Conservation (phyloP, 2,113 vertebrate species). For the Lophotis ruficrista region DNA sequence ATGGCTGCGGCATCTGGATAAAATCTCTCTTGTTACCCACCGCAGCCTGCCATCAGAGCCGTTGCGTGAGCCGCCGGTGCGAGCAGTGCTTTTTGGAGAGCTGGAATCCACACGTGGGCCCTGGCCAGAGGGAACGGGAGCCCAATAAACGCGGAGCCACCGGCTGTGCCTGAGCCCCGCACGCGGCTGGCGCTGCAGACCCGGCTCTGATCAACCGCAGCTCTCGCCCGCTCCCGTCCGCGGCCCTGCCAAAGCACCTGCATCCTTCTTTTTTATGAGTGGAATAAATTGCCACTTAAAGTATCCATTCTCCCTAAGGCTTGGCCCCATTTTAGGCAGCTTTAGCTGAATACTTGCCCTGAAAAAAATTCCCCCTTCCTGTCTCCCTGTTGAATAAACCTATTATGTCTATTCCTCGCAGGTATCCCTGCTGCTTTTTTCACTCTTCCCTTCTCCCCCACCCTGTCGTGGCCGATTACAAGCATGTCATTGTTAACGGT, state of each 20-base stretch:
- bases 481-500: neutral
- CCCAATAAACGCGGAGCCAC: neutral
- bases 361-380: neutral
- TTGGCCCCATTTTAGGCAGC: conserved; percentile 23
- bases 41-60: neutral
- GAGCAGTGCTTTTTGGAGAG: neutral
- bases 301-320: neutral
- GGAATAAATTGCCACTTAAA: conserved; percentile 59
- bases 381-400: neutral
- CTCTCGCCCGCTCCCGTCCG: neutral
- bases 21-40: neutral
- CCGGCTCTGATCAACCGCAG: neutral
- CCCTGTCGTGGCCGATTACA: neutral
- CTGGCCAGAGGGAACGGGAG: neutral
- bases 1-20: neutral
- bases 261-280: conserved; percentile 31
- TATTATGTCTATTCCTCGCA: neutral
- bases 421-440: neutral
- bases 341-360: conserved; percentile 15
- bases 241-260: conserved; percentile 10
- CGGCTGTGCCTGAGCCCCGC: neutral
- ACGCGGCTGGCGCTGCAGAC: neutral
- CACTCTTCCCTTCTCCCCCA: neutral
- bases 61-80: rapidly evolving
- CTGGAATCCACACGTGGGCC: neutral